Evolutionary conservation across 2,113 vertebrate species (phyloP).

Genomic region (Paralichthys olivaceus): DNA sequence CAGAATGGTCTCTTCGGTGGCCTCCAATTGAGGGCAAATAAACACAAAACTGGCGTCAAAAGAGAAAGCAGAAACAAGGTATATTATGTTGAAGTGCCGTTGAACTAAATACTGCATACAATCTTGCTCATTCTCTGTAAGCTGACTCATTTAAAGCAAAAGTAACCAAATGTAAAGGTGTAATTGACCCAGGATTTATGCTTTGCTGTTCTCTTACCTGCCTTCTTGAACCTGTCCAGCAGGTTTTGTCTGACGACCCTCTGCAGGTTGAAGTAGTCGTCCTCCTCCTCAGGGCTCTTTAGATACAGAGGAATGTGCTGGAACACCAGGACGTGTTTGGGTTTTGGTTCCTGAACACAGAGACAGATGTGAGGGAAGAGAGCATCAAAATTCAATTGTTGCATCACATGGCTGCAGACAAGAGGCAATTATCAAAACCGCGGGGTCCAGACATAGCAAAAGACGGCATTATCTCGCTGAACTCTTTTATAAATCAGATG

Average conservation of each 20-base stretch:
- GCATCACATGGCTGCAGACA: not conserved
- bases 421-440: not conserved
- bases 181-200: not conserved
- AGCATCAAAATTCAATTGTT: conserved; percentile 1
- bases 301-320: conserved; percentile 96
- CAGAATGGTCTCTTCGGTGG: not conserved
- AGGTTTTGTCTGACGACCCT: conserved; percentile 82
- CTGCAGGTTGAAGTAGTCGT: conserved; percentile 93
- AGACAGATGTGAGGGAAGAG: conserved; percentile 3
- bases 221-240: conserved; percentile 86
- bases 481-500: conserved; percentile 4
- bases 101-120: conserved; percentile 1
- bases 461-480: not conserved
- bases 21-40: conserved; percentile 1
- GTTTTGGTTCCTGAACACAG: conserved; percentile 70
- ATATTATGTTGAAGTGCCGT: not conserved
- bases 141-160: not conserved
- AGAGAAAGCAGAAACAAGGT: not conserved
- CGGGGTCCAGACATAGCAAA: not conserved
- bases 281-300: conserved; percentile 85
- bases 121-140: not conserved
- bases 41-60: not conserved
- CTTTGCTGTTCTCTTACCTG: conserved; percentile 83
- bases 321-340: conserved; percentile 88
- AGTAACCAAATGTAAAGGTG: not conserved